Conservation (phyloP, 2,888 invertebrate genomes). For the Geophilus truncorum region DNA sequence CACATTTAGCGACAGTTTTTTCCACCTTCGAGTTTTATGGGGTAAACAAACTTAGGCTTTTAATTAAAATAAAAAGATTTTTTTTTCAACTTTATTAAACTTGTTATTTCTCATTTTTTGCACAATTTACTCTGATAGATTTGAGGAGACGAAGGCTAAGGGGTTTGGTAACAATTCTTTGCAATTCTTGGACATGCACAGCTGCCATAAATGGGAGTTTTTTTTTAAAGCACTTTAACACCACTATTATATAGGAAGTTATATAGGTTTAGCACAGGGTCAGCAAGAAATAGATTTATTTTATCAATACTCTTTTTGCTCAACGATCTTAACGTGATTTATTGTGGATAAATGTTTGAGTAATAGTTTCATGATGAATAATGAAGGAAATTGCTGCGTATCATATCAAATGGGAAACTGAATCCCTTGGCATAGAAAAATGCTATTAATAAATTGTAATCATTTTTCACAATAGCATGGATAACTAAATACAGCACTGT, state of each 20-base stretch:
- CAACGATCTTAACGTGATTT: neutral
- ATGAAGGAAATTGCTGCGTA: neutral
- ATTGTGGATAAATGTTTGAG: neutral
- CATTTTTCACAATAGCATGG: neutral
- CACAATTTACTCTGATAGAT: neutral
- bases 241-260: neutral
- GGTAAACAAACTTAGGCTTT: too few relatives aligned
- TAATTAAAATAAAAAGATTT: neutral
- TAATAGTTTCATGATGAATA: neutral
- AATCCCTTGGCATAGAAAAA: neutral
- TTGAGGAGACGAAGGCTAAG: neutral
- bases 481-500: too few relatives aligned
- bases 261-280: neutral
- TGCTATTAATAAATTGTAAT: neutral
- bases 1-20: too few relatives aligned
- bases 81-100: neutral
- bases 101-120: neutral
- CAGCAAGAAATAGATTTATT: slow-evolving; percentile 3
- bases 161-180: too few relatives aligned
- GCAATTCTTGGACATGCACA: neutral
- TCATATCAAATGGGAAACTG: neutral
- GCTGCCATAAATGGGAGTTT: neutral
- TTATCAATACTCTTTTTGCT: neutral
- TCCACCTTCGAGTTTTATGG: too few relatives aligned
- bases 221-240: neutral